Evolutionary conservation across 1,140 invertebrate species (phyloP), one percentile per base, ranked within the genome.

Genomic region (Microplitis mediator): DNA sequence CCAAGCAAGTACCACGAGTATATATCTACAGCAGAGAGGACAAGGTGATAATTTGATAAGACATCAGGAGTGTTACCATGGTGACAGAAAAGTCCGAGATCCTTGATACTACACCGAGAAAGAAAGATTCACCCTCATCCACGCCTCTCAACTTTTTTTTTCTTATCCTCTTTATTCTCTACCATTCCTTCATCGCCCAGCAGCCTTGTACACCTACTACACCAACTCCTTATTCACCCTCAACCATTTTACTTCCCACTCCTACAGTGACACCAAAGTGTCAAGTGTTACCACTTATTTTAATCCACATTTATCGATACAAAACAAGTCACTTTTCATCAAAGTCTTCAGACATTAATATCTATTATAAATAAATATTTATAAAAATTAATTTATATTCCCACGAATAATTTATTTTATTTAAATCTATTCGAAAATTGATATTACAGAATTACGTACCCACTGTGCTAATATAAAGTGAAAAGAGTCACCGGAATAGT

Each of bases 11-110:
- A 45, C 11, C 16, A 50, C 16, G 63, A 64, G 34, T 39, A 68
- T 39, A 39, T 45, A 72, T 31, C 62, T 31, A 35, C 54, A 72
- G 81, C 81, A 82, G 81, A 84, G 81, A 81, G 83, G 82, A 84
- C 81, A 83, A 87, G 85, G 86, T 86, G 85, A 87, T 86, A 87
- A 86, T 87, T 86, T 87, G 85, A 86, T 87, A 87, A 87, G 86
- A 86, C 84, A 84, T 86, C 75, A 79, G 81, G 80, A 85, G 81
- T 58, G 86, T 87, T 87, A 79, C 85, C 80, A 87, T 86, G 84
- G 80, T 75, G 73, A 87, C 85, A 84, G 81, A 81, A 82, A 82
- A 81, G 77, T 77, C 81, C 81, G 81, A 80, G 83, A 80, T 51
- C 51, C 51, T 63, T 50, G 58, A 31, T 34, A 51, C 13, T 62